Evolutionary conservation across 2,797 vertebrate species (phyloP).

Genomic region (Manis crassicaudata): DNA sequence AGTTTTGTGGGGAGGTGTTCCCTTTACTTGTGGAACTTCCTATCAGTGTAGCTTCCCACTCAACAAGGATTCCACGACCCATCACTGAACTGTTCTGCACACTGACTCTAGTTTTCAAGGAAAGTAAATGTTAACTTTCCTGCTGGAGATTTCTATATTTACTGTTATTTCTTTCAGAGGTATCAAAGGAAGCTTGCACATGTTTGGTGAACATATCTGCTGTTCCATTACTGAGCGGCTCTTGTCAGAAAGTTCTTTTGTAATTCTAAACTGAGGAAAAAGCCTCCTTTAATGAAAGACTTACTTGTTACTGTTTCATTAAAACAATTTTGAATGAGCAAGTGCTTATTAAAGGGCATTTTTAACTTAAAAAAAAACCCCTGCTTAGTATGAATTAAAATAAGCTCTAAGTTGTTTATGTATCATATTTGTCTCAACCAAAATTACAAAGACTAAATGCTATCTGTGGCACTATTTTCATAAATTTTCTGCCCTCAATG

Average conservation of each 20-base stretch:
- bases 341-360: slow-evolving; percentile 3
- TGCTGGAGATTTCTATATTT: background rate
- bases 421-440: slow-evolving; percentile 38
- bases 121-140: slow-evolving; percentile 9
- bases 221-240: background rate
- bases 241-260: slow-evolving; percentile 30
- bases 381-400: background rate
- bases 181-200: background rate
- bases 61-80: background rate
- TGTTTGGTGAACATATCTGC: background rate
- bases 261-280: slow-evolving; percentile 16
- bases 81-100: background rate
- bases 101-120: background rate
- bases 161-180: slow-evolving; percentile 24
- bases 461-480: background rate
- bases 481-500: background rate
- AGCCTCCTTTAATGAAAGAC: background rate
- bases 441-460: background rate
- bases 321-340: slow-evolving; percentile 23
- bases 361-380: background rate
- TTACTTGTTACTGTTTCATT: slow-evolving; percentile 36
- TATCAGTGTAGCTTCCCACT: background rate
- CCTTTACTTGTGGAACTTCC: background rate
- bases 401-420: background rate
- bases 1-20: background rate